Conservation (phyloP, 2,888 invertebrate genomes). For the Drosophila conformis region DNA sequence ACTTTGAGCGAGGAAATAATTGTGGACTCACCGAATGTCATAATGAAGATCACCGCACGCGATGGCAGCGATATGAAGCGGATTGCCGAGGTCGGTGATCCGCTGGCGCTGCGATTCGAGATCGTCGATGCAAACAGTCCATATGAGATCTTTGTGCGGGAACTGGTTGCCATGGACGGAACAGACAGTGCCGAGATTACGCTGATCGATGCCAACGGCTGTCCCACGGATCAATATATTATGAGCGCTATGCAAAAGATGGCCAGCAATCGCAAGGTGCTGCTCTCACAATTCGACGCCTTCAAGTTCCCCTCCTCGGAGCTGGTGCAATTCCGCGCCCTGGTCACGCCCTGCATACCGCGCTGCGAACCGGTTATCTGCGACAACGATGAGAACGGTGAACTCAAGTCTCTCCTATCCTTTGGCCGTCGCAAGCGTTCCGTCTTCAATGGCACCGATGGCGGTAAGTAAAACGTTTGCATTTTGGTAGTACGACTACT, state of each 20-base stretch:
- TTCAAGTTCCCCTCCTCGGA: conserved; percentile 98
- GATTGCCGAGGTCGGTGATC: conserved; percentile 96
- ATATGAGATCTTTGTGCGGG: conserved; percentile 97
- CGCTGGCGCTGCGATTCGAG: conserved; percentile 94
- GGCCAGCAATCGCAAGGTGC: conserved; percentile 91
- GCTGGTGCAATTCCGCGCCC: conserved; percentile 96
- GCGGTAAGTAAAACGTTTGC: conserved; percentile 76
- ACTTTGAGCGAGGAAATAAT: conserved; percentile 95
- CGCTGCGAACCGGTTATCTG: conserved; percentile 96
- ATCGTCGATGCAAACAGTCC: conserved; percentile 96
- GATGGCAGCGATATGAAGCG: conserved; percentile 93
- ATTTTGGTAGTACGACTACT: conserved; percentile 12
- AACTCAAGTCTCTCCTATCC: conserved; percentile 92
- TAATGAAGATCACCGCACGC: conserved; percentile 95
- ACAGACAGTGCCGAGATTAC: conserved; percentile 96
- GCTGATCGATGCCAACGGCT: conserved; percentile 95
- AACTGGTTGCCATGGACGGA: conserved; percentile 97
- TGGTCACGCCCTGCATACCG: conserved; percentile 97
- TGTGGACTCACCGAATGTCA: conserved; percentile 96
- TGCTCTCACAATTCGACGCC: conserved; percentile 96
- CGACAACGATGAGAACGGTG: conserved; percentile 93
- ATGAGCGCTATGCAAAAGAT: conserved; percentile 97
- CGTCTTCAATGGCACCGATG: conserved; percentile 85
- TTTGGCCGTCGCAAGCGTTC: conserved; percentile 92
- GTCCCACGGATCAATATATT: conserved; percentile 96